These are phyloP conservation scores for Malthinus flaveolus DNA, from an alignment of 2,888 invertebrate genomes.

Conservation along the genomic window DNA sequence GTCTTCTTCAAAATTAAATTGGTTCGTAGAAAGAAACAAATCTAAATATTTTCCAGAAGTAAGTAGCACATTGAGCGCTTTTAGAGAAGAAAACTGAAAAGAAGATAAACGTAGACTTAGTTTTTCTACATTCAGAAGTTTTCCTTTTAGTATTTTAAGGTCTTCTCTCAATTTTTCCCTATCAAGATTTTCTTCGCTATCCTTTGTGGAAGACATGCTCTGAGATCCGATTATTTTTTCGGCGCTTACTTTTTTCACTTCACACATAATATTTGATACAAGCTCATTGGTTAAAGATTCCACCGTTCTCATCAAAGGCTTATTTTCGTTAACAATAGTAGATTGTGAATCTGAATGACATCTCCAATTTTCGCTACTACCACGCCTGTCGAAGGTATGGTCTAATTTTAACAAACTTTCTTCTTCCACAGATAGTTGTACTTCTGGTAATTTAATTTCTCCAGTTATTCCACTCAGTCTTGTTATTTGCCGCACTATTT, in stretches of 20 bases:
- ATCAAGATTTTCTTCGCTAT: constrained; percentile 29
- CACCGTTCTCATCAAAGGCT: constrained; percentile 47
- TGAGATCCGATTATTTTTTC: constrained; percentile 42
- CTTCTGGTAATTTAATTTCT: constrained; percentile 55
- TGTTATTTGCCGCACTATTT: constrained; percentile 58
- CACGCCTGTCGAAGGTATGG: constrained; percentile 34
- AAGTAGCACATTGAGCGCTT: constrained; percentile 58
- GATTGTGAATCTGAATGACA: constrained; percentile 47
- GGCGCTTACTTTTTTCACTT: constrained; percentile 55
- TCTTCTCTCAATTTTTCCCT: constrained; percentile 36
- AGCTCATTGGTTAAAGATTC: constrained; percentile 57
- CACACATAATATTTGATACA: constrained; percentile 58
- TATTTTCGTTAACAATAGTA: constrained; percentile 27
- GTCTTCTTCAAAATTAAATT: constrained; percentile 32
- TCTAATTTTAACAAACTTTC: constrained; percentile 43
- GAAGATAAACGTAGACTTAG: constrained; percentile 56
- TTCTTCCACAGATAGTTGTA: constrained; percentile 50
- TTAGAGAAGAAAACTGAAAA: constrained; percentile 61
- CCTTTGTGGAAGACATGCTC: constrained; percentile 28
- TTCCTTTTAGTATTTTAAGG: constrained; percentile 46
- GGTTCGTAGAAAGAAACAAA: constrained; percentile 58
- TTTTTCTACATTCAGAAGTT: constrained; percentile 55
- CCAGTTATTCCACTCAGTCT: constrained; percentile 60
- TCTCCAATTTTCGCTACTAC: constrained; percentile 35
- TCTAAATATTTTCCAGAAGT: constrained; percentile 60